Conservation (phyloP, 2,888 invertebrate genomes). For the Apodemia hepburni region DNA sequence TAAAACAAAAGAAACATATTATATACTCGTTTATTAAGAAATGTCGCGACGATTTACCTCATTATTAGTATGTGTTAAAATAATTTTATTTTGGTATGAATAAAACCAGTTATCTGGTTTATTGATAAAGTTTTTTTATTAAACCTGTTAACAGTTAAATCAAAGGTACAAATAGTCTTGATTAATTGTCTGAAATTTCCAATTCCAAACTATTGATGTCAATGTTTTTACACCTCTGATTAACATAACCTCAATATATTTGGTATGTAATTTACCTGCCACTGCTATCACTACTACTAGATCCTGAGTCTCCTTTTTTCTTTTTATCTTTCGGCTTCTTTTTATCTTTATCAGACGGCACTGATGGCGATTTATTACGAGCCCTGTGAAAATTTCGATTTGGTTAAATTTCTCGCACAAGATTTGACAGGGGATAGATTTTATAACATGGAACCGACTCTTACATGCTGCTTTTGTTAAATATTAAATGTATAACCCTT, state of each 20-base stretch:
- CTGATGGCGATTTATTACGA: constrained; percentile 86
- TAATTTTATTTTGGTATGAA: too few species aligned
- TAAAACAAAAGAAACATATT: neutral
- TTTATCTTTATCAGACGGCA: constrained; percentile 85
- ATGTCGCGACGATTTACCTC: neutral
- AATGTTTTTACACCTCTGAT: neutral
- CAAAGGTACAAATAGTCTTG: neutral
- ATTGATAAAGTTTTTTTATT: too few species aligned
- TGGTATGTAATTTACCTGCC: constrained; percentile 70
- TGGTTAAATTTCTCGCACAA: neutral
- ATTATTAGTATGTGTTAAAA: too few species aligned
- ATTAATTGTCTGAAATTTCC: neutral
- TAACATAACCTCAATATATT: constrained; percentile 26
- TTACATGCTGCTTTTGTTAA: neutral
- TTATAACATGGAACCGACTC: neutral
- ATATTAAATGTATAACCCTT: neutral
- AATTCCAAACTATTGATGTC: neutral
- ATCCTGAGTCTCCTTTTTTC: constrained; percentile 86
- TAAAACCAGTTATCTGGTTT: neutral
- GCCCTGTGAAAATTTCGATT: constrained; percentile 80
- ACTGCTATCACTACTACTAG: constrained; percentile 90
- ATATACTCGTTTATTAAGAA: too few species aligned
- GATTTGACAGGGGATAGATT: neutral
- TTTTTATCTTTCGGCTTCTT: constrained; percentile 82
- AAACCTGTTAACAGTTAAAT: too few species aligned